Evolutionary conservation across 92 coral and sea anemone species (phyloP), one percentile per base, ranked within the genome.

Genomic region (Parazoanthus atlanticus): DNA sequence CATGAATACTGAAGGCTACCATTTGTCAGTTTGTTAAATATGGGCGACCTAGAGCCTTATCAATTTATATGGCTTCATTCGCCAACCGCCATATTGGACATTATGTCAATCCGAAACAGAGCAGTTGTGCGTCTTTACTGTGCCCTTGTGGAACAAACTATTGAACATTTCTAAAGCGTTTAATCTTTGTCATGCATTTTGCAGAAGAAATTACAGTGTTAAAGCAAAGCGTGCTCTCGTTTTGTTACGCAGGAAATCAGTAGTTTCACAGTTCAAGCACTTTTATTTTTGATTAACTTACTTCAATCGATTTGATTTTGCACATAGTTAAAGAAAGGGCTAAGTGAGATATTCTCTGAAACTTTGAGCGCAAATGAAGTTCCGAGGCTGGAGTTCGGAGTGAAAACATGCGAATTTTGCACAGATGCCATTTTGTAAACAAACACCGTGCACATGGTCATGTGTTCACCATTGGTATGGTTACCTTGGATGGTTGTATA

Each of bases 191-290:
- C 83, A 79, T 79, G 71, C 67, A 79, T 79, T 79, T 79, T 79
- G 46, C 83, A 79, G 83, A 54, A 79, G 83, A 79, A 79, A 52
- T 79, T 79, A 79, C 36, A 79, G 83, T 79, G 83, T 11, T 79
- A 79, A 79, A 79, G 71, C 83, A 79, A 79, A 79, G 69, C 83
- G 43, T 52, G 83, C 83, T 70, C 67, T 79, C 25, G 70, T 77
- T 79, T 79, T 79, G 83, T 79, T 79, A 79, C 69, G 38, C 83
- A 52, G 70, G 83, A 79, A 79, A 79, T 79, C 36, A n/a, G 83
- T 79, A 52, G 52, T 79, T 79, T 52, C 34, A 47, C 67, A 47
- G 40, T 49, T 29, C 33, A 79, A 52, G 34, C 36, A 19, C 69
- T 79, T 79, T 38, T 58, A 40, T 86, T 74, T 83, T 72, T 49